Evolutionary conservation across 2,113 vertebrate species (phyloP), one percentile per base, ranked within the genome.

Genomic region (Phainopepla nitens): DNA sequence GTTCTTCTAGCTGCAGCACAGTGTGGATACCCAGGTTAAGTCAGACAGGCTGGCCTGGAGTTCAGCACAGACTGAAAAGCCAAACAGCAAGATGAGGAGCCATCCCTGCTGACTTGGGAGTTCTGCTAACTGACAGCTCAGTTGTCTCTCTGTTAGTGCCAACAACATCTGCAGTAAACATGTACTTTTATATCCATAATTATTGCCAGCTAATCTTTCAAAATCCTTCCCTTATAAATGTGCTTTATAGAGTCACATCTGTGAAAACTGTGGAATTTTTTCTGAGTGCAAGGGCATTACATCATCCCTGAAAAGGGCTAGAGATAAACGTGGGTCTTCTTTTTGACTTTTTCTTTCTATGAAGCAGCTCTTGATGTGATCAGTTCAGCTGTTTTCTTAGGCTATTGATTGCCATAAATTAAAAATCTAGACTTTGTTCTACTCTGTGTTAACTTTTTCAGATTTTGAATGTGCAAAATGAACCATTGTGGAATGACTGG

Each of bases 401-500:
- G 29, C 16, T 61, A 4, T 33, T 45, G 36, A 23, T 25, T 91
- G 25, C 53, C 51, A 49, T 77, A 39, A 65, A 77, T 64, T 71
- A 79, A 66, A 24, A 11, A 85, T 60, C 49, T 62, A 29, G 44
- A 87, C 22, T 45, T 31, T 70, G 8, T 84, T 68, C 65, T 57
- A 16, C 16, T 69, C 70, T 78, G 50, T 80, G 23, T 42, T 77
- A 35, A 82, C 93, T 94, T 92, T 93, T 90, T 72, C 96, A 99
- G 99, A 98, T 99, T 96, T 94, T 99, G 82, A 97, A 82, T 87
- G 91, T 99, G 78, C 98, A 98, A 61, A 95, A 97, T 18, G 96
- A 98, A 4, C 95, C 98, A 14, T 50, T 97, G 8, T 99, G 99
- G 99, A 87, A 77, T 51, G 98, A 98, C 18, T 99, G 99, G 99